Evolutionary conservation across 2,113 vertebrate species (phyloP), one percentile per base, ranked within the genome.

Genomic region (Callopanchax toddi): DNA sequence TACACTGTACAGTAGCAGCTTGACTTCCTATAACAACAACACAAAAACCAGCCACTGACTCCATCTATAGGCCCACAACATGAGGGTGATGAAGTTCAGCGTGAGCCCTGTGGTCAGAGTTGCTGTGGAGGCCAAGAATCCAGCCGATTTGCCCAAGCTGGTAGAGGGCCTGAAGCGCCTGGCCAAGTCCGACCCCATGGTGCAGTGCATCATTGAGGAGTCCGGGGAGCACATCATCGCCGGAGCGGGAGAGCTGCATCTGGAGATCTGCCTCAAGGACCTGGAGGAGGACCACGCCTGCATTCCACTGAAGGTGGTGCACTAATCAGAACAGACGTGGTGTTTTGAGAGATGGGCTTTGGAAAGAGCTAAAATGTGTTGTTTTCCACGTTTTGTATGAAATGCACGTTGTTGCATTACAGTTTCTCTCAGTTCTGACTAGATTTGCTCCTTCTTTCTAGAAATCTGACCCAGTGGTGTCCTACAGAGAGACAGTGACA

Each of bases 21-120:
- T 5, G 26, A 29, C 4, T 29, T 1, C 26, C 26, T 7, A 29
- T 29, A 29, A 2, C 18, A 64, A 36, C 12, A 62, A 52, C n/a
- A 34, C 46, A 26, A 43, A 54, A 29, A 11, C n/a, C 58, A n/a
- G n/a, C n/a, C n/a, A n/a, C n/a, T n/a, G n/a, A n/a, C n/a, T 7
- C 34, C 16, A 8, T 68, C 66, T 93, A 60, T 93, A 98, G 0
- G 91, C 96, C 42, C 96, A 98, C 91, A 98, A 98, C 89, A 94
- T 98, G 96, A 92, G 94, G 0, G 96, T 97, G 48, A 98, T 98
- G 96, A 98, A 98, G 89, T 98, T 98, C 91, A 98, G 96, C 0
- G 96, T 98, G 34, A 97, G 96, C 83, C 96, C 96, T 0, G 96
- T 98, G 0, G 96, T 98, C 76, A 90, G 96, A 0, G 95, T 98